Base-by-base conservation (phyloP, 2,797 vertebrate genomes). In the Tenualosa ilisha region DNA sequence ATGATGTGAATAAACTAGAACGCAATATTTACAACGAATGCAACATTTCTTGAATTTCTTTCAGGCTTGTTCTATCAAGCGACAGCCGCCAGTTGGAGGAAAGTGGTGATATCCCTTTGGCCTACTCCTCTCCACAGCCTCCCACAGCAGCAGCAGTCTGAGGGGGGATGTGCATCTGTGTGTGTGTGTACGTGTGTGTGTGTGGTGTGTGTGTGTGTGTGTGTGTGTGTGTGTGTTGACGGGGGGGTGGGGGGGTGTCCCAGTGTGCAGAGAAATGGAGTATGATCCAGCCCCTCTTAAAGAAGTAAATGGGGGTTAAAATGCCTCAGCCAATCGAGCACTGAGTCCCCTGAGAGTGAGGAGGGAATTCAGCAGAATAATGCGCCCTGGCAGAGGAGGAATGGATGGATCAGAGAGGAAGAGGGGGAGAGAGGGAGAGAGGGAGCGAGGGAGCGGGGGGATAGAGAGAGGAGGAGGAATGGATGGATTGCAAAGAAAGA, bases 321-420 rank as follows among this genome's bases (percentile, higher is more conserved):
- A 94, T 92, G 92, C 92, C 91, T 92, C 90, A 91, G 91, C 92
- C 94, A 92, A 93, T 93, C 94, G 90, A 93, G 94, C 91, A 31
- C 31, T 40, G 68, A 20, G 92, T 85, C 92, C 95, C 89, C 93
- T 93, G 86, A 89, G 95, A 95, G 94, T 93, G 91, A 46, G 84
- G 89, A 88, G 81, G 89, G 89, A 91, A 91, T 61, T 81, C 72
- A 86, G 92, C 91, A 91, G 94, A 95, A 94, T 94, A 94, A 94
- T 94, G 92, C 92, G 92, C 93, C 31, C 68, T 75, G 91, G 91
- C 92, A 89, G 93, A 84, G 81, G 92, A 89, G 86, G 86, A 91
- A 89, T 92, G 94, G 95, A 95, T 95, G 94, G 95, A 95, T 93
- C 92, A 94, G 94, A 95, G 93, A 92, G 85, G 91, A 94, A 92